Evolutionary conservation across 2,113 vertebrate genomes (phyloP).

Genomic region (Cairina moschata): DNA sequence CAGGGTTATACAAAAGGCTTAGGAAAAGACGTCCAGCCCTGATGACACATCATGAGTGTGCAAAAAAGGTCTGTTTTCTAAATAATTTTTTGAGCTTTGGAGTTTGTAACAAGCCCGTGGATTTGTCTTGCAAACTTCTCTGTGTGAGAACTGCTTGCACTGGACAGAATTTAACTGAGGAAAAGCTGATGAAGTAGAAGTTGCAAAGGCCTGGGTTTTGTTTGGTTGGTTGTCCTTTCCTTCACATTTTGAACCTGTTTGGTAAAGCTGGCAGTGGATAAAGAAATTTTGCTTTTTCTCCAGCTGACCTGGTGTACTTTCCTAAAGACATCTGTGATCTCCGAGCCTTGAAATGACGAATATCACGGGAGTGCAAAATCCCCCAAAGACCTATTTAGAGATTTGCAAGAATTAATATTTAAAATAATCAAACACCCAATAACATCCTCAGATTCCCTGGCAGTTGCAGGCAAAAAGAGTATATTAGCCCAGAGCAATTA

Average conservation of each 20-base stretch:
- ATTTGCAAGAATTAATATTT: background rate
- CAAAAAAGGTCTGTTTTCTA: background rate
- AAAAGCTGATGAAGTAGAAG: background rate
- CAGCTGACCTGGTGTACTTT: background rate
- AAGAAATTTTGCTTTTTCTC: background rate
- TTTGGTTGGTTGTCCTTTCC: background rate
- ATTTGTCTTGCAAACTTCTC: background rate
- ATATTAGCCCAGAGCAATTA: background rate
- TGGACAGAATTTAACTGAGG: background rate
- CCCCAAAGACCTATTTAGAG: background rate
- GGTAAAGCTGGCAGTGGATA: background rate
- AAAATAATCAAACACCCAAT: background rate
- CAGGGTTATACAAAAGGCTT: background rate
- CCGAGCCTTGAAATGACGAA: background rate
- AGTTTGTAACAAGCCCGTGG: background rate
- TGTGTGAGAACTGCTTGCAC: background rate
- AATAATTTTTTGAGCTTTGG: background rate
- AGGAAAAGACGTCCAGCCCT: background rate
- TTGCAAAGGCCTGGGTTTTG: background rate
- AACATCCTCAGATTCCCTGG: background rate
- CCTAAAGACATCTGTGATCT: background rate
- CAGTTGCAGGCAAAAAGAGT: background rate
- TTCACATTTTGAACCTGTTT: background rate
- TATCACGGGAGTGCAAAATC: background rate
- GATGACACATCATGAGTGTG: fast-evolving